Conservation (phyloP, 2,113 vertebrate genomes). For the Microcebus lehilahytsara region DNA sequence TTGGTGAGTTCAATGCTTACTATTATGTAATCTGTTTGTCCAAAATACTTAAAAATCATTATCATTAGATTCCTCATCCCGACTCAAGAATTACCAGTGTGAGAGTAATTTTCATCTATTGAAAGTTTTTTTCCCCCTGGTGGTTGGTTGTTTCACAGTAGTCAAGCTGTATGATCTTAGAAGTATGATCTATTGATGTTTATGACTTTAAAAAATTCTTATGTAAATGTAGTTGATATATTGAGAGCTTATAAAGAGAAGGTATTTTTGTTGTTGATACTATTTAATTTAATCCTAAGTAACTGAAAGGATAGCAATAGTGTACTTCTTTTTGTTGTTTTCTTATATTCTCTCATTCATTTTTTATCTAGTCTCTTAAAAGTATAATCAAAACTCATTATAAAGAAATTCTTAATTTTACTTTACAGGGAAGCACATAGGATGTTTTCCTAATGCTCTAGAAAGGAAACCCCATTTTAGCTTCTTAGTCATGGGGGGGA, state of each 20-base stretch:
- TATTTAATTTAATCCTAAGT: slow-evolving; percentile 16
- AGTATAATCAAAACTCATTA: not conserved
- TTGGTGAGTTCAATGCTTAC: not conserved
- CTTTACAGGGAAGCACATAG: not conserved
- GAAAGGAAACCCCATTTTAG: not conserved
- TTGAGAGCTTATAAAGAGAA: not conserved
- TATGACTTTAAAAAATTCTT: slow-evolving; percentile 19
- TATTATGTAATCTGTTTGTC: not conserved
- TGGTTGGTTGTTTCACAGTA: not conserved
- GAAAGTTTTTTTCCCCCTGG: not conserved
- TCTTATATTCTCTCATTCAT: slow-evolving; percentile 10
- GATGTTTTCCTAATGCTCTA: not conserved
- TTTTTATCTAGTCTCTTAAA: not conserved
- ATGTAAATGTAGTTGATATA: not conserved
- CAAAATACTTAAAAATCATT: not conserved
- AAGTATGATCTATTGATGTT: not conserved
- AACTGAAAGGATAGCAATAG: not conserved
- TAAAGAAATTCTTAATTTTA: slow-evolving; percentile 12
- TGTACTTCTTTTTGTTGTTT: not conserved
- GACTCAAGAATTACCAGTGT: not conserved
- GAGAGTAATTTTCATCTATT: not conserved
- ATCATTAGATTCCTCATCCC: not conserved
- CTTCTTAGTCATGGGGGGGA: not conserved
- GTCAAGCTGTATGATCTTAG: not conserved
- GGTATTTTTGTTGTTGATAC: not conserved